A percentile compares a stretch with the other conserved stretches of the same genome.
Evolutionary conservation across 2,888 invertebrate species (phyloP).

Genomic region (Rhogogaster chlorosoma): DNA sequence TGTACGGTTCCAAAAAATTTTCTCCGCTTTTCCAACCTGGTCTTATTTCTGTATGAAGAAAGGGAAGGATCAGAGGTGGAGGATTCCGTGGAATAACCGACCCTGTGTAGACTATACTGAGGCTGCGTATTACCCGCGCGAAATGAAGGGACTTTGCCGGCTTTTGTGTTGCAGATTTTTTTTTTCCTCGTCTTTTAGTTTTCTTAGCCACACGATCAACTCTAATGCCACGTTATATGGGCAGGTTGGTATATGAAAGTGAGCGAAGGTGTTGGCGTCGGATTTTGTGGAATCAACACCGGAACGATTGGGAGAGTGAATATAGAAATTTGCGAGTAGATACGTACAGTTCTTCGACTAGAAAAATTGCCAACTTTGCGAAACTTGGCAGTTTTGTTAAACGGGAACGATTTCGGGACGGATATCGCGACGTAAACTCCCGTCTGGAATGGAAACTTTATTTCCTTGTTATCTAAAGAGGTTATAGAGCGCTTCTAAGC

Average conservation of each 20-base stretch:
- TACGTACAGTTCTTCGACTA: slow-evolving; percentile 9
- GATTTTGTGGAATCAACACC: slow-evolving; percentile 12
- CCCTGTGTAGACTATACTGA: not conserved
- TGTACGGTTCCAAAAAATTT: not conserved
- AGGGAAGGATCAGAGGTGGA: slow-evolving; percentile 6
- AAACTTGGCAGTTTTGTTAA: slow-evolving; percentile 37
- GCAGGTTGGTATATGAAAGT: not conserved
- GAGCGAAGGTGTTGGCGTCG: not conserved
- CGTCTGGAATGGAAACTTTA: slow-evolving; percentile 38
- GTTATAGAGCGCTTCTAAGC: slow-evolving; percentile 26
- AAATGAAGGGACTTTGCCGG: slow-evolving; percentile 31
- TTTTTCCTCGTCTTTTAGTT: not conserved
- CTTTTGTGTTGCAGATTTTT: slow-evolving; percentile 27
- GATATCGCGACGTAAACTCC: slow-evolving; percentile 32
- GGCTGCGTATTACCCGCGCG: slow-evolving; percentile 19
- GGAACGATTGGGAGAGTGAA: not conserved
- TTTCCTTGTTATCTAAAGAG: slow-evolving; percentile 41
- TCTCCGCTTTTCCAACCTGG: not conserved
- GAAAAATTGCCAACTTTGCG: slow-evolving; percentile 28
- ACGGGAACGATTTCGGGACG: slow-evolving; percentile 25
- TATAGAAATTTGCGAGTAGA: slow-evolving; percentile 9
- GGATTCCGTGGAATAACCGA: slow-evolving; percentile 29
- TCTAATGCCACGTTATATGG: slow-evolving; percentile 19
- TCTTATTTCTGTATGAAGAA: not conserved
- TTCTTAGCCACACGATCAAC: slow-evolving; percentile 27